These are phyloP conservation scores for Leptodactylus fuscus DNA, from an alignment of 2,113 vertebrate species.

Conservation along the genomic window DNA sequence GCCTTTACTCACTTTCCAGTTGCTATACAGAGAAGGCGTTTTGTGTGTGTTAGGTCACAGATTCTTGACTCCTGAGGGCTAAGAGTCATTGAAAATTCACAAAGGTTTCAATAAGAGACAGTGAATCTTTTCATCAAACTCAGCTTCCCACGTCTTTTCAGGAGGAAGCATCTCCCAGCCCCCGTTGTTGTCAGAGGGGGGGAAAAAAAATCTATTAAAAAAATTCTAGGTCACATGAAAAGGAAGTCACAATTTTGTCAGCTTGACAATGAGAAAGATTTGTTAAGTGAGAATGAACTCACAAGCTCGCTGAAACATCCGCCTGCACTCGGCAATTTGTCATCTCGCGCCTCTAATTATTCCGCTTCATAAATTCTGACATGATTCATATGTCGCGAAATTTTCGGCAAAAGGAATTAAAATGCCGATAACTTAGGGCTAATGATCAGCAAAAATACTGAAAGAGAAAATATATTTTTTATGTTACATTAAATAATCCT, in stretches of 20 bases:
- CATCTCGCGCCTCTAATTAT: constrained; percentile 15
- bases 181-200: neutral
- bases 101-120: constrained; percentile 45
- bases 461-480: constrained; percentile 20
- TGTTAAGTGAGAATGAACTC: constrained; percentile 5
- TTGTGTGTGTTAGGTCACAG: constrained; percentile 36
- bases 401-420: neutral
- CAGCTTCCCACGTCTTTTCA: constrained; percentile 18
- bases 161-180: neutral
- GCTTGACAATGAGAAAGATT: constrained; percentile 4
- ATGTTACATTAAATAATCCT: constrained; percentile 27
- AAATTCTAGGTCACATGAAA: neutral
- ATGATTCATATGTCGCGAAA: neutral
- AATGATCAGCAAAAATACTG: neutral
- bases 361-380: neutral
- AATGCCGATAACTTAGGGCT: neutral
- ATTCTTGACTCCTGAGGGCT: constrained; percentile 35
- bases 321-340: neutral
- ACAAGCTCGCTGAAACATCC: neutral
- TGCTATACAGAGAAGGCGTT: constrained; percentile 7
- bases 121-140: constrained; percentile 43
- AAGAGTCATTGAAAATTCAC: constrained; percentile 46
- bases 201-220: neutral
- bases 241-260: constrained; percentile 1
- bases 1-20: neutral